These are phyloP conservation scores for Ligdia adustata DNA, from an alignment of 2,888 invertebrate species.

Conservation along the genomic window DNA sequence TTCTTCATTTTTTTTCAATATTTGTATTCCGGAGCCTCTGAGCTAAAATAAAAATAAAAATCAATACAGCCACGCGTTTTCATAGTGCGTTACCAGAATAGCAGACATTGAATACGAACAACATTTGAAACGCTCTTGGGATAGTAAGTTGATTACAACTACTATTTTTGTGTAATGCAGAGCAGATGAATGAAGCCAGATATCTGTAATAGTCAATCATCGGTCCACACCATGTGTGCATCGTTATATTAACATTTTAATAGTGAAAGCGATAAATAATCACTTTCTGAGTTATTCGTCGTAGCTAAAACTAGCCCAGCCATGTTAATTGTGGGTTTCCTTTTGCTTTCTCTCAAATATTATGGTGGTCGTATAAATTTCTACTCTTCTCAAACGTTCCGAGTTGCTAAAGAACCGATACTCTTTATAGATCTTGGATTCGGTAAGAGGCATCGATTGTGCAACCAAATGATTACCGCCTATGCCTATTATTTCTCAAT, in stretches of 20 bases:
- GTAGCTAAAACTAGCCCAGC: constrained; percentile 14
- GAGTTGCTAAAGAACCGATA: constrained; percentile 2
- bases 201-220: no score
- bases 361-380: constrained; percentile 10
- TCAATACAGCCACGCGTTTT: no score
- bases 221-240: not conserved
- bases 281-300: not conserved
- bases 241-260: not conserved
- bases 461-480: constrained; percentile 1
- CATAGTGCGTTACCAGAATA: no score
- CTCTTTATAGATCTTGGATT: constrained; percentile 15
- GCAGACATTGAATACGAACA: no score
- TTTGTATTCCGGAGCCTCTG: no score
- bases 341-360: constrained; percentile 49
- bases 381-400: constrained; percentile 12
- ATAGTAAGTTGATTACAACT: no score
- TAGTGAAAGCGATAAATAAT: constrained; percentile 17
- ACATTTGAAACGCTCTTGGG: no score
- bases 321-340: constrained; percentile 39
- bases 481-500: constrained; percentile 6
- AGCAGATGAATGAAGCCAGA: no score
- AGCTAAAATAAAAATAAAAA: no score
- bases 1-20: no score
- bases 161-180: no score
- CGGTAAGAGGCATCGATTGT: constrained; percentile 9